A percentile compares a stretch with the other conserved stretches of the same genome.
phyloP scores from a whole-genome alignment of 1,140 invertebrate species.

The Saccostrea glomerata region DNA sequence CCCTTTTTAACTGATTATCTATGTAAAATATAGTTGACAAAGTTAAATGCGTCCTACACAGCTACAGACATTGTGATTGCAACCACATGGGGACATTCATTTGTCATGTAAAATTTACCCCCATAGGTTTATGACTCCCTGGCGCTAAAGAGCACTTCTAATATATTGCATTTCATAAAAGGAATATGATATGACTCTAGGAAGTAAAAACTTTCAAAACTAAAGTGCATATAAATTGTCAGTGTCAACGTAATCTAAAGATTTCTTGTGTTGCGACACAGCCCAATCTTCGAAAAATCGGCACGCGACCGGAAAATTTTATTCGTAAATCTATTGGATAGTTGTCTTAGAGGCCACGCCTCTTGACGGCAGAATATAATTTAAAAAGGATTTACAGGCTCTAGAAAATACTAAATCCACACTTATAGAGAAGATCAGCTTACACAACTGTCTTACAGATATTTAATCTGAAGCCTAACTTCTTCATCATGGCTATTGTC shows the following conservation, averaged over 20 bases:
- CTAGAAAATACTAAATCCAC: background rate
- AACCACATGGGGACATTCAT: background rate
- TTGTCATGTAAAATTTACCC: slow-evolving; percentile 14
- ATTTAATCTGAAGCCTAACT: background rate
- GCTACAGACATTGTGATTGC: background rate
- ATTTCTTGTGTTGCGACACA: background rate
- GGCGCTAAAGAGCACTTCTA: background rate
- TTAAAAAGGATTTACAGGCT: background rate
- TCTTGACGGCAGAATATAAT: slow-evolving; percentile 5
- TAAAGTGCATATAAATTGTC: slow-evolving; percentile 9
- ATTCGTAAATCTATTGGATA: slow-evolving; percentile 1
- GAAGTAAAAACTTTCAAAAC: background rate
- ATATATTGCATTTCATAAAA: slow-evolving; percentile 1
- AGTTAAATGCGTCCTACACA: background rate
- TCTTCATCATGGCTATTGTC: background rate
- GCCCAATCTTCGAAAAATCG: slow-evolving; percentile 8
- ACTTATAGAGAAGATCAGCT: background rate
- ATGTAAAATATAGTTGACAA: background rate
- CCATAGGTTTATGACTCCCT: background rate
- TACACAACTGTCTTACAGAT: background rate
- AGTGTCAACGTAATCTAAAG: background rate
- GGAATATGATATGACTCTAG: slow-evolving; percentile 12
- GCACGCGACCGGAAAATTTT: slow-evolving; percentile 31
- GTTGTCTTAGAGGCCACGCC: background rate
- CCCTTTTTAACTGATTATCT: background rate